Evolutionary conservation across 2,888 invertebrate genomes (phyloP).

Genomic region (Leptinotarsa rubiginosa): DNA sequence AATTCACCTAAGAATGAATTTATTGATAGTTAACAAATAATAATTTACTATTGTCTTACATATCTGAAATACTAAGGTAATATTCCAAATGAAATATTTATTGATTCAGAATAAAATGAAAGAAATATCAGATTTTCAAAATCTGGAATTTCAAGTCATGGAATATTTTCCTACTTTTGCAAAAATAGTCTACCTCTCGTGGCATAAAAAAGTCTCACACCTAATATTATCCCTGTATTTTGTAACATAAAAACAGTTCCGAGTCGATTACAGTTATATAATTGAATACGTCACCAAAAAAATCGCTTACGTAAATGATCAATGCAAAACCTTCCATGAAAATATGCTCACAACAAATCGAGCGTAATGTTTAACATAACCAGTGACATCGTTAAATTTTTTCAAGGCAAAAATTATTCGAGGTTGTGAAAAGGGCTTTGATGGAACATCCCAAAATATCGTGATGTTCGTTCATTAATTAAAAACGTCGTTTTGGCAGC

Average conservation of each 20-base stretch:
- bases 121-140: too few relatives aligned
- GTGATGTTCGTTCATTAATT: conserved; percentile 64
- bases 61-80: too few relatives aligned
- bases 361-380: conserved; percentile 36
- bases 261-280: neutral
- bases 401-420: conserved; percentile 36
- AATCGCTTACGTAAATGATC: conserved; percentile 2
- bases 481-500: conserved; percentile 66
- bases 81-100: too few relatives aligned
- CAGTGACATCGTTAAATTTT: conserved; percentile 41
- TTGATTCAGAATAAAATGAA: too few relatives aligned
- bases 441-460: conserved; percentile 60
- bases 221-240: neutral
- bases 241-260: neutral
- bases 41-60: too few relatives aligned
- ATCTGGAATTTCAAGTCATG: too few relatives aligned
- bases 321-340: conserved; percentile 2
- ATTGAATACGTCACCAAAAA: conserved; percentile 13
- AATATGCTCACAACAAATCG: conserved; percentile 27
- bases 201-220: neutral
- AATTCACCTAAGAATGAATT: too few relatives aligned
- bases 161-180: too few relatives aligned
- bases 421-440: conserved; percentile 44
- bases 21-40: too few relatives aligned
- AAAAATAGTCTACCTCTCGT: too few relatives aligned